Base-by-base conservation (phyloP, 2,113 vertebrate genomes). In the Thamnophis sirtalis region DNA sequence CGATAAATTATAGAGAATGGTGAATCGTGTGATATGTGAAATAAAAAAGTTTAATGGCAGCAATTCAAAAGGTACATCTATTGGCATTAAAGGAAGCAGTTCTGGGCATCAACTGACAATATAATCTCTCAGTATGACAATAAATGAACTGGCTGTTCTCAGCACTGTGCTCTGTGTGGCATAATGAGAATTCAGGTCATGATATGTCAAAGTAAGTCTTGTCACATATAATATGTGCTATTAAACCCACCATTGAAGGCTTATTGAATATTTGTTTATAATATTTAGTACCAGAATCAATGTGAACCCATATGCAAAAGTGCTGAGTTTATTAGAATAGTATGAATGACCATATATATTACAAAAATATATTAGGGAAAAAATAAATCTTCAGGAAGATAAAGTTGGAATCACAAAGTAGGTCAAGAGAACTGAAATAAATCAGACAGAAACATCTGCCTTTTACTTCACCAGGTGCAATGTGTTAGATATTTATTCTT, bases 401-500 rank as follows among this genome's bases (percentile, higher is more conserved):
- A 91, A 93, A 91, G 51, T 94, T 49, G 92, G 92, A 86, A 73
- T 90, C 95, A 96, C 94, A 95, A 96, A 92, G 93, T 53, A 95
- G 93, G 92, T 91, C 92, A 95, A 95, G 94, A 92, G 91, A 95
- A 92, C 55, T 93, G 93, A 93, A 95, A 96, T 96, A 95, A 96
- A 96, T 96, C 96, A 95, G 93, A 95, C 94, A 94, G 95, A 94
- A 96, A 94, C 94, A 96, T 95, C 96, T 96, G 94, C 88, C 95
- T 96, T 96, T 96, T 95, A 89, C 95, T 95, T 95, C 6, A 0
- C 9, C 88, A 86, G 92, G 89, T 13, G 94, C 92, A 0, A 96
- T 95, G 94, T 95, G 93, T 96, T 96, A 96, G 95, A 95, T 92
- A 94, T 95, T 92, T 94, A 89, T 92, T 93, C 88, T 94, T 95